Conservation (phyloP, 2,797 vertebrate species). For the Orientallactaga sibirica region DNA sequence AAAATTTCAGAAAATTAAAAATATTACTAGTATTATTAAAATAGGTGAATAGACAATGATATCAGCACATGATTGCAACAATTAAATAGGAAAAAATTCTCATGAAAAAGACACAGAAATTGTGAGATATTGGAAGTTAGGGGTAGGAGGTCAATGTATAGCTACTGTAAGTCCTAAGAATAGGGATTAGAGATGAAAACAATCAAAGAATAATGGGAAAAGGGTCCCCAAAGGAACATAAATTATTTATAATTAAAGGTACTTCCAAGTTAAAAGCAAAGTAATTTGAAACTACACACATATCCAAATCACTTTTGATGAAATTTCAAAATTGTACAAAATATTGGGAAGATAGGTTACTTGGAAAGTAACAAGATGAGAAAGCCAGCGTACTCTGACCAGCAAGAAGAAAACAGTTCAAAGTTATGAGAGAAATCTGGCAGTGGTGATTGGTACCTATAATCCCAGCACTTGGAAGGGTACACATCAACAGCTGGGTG, state of each 20-base stretch:
- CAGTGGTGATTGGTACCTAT: not conserved
- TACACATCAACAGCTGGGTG: too few relatives aligned
- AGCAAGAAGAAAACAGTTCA: not conserved
- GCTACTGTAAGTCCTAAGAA: not conserved
- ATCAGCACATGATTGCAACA: not conserved
- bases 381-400: not conserved
- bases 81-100: not conserved
- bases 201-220: slow-evolving; percentile 7
- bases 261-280: slow-evolving; percentile 17
- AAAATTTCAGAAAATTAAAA: slow-evolving; percentile 49
- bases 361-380: slow-evolving; percentile 18
- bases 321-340: slow-evolving; percentile 54
- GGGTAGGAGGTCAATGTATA: not conserved
- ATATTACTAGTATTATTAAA: not conserved
- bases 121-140: not conserved
- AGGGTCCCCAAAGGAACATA: not conserved
- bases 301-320: not conserved
- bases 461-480: not conserved
- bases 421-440: not conserved
- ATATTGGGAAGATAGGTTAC: not conserved
- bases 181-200: slow-evolving; percentile 22
- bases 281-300: slow-evolving; percentile 8
- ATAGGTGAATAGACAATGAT: not conserved
- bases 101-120: slow-evolving; percentile 42
- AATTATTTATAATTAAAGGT: not conserved